A percentile compares a stretch with the other conserved stretches of the same genome.
These are phyloP conservation scores for Plebejus anna DNA, from an alignment of 2,888 invertebrate genomes.

Conservation along the genomic window DNA sequence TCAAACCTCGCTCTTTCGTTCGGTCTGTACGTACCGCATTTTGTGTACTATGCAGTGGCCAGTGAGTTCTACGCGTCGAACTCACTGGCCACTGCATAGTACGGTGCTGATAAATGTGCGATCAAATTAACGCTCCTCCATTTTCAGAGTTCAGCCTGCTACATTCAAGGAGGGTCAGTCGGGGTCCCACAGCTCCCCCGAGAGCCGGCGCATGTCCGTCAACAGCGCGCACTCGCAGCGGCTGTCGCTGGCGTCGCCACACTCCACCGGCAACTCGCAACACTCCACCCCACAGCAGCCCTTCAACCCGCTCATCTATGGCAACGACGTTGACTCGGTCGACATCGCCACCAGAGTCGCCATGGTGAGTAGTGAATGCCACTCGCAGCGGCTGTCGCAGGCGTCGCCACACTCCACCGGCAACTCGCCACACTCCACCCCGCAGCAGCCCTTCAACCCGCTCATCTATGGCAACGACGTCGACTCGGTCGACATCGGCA, in stretches of 20 bases:
- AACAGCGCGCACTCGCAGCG: constrained; percentile 45
- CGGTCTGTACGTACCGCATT: too few relatives aligned
- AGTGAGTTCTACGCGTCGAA: too few relatives aligned
- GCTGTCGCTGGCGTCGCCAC: constrained; percentile 48
- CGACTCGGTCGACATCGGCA: constrained; percentile 99
- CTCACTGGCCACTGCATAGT: too few relatives aligned
- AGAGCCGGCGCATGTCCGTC: constrained; percentile 67
- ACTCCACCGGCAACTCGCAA: constrained; percentile 40
- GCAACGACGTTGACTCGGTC: constrained; percentile 97
- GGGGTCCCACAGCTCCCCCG: constrained; percentile 63
- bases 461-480: constrained; percentile 96
- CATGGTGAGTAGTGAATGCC: constrained; percentile 82
- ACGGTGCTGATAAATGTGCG: too few relatives aligned
- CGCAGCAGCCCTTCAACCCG: constrained; percentile 86
- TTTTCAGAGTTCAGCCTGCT: constrained; percentile 59
- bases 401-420: constrained; percentile 40
- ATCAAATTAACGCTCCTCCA: too few relatives aligned
- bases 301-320: constrained; percentile 94
- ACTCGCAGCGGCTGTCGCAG: background rate
- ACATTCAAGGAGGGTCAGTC: constrained; percentile 47
- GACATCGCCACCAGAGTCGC: constrained; percentile 99
- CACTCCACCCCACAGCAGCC: constrained; percentile 64
- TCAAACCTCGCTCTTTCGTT: too few relatives aligned
- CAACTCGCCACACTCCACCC: constrained; percentile 35
- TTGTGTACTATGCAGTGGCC: too few relatives aligned